phyloP scores from a whole-genome alignment of 1,140 invertebrate species.

The Lasaia peninsularis region DNA sequence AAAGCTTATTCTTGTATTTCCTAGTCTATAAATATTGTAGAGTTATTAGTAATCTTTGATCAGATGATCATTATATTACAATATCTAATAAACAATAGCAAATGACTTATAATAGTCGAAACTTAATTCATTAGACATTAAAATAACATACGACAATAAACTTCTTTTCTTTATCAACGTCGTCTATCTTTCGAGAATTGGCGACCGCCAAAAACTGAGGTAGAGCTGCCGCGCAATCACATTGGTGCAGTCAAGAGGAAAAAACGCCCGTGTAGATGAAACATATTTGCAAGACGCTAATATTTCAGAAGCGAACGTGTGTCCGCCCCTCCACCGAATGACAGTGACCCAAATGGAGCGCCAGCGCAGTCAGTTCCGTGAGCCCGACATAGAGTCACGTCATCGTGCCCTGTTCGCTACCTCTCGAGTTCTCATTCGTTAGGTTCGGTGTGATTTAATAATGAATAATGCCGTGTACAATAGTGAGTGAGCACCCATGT shows the following conservation, averaged over 20 bases:
- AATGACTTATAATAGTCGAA: too few relatives aligned
- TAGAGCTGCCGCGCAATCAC: constrained; percentile 39
- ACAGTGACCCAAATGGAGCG: constrained; percentile 75
- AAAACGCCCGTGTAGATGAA: constrained; percentile 50
- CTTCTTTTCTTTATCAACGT: too few relatives aligned
- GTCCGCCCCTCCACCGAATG: constrained; percentile 70
- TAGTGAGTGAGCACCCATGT: constrained; percentile 57
- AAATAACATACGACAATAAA: too few relatives aligned
- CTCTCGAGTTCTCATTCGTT: constrained; percentile 37
- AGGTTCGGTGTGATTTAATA: constrained; percentile 56
- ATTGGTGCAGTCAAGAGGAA: constrained; percentile 39
- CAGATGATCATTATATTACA: too few relatives aligned
- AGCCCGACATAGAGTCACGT: constrained; percentile 46
- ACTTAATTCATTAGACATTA: too few relatives aligned
- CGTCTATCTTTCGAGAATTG: constrained; percentile 4
- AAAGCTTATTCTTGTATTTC: too few relatives aligned
- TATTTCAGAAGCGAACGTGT: constrained; percentile 70
- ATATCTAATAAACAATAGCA: too few relatives aligned
- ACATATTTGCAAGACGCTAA: constrained; percentile 70
- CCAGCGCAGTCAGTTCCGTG: constrained; percentile 72
- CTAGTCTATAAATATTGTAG: too few relatives aligned
- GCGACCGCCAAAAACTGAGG: constrained; percentile 39
- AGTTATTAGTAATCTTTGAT: too few relatives aligned
- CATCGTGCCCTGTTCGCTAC: constrained; percentile 34
- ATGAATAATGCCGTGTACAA: constrained; percentile 64